Conservation (phyloP, 2,113 vertebrate species). For the Australoheros scitulus region DNA sequence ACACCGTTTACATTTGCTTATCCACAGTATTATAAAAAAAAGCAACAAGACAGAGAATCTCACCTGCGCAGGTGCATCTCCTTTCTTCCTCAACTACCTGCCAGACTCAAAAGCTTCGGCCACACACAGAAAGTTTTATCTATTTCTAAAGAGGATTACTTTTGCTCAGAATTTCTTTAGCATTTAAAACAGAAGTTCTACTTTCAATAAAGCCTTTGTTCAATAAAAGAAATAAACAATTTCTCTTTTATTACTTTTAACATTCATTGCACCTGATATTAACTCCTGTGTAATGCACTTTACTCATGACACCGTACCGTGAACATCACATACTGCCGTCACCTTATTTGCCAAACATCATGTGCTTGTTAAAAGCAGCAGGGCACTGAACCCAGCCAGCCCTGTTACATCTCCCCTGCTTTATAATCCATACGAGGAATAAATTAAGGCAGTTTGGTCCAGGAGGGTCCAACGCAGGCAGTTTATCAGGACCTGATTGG, state of each 20-base stretch:
- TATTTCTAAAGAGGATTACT: background rate
- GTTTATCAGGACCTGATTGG: conserved; percentile 3
- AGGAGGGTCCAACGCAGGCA: background rate
- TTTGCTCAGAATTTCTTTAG: background rate
- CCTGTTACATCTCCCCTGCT: background rate
- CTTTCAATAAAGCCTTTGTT: background rate
- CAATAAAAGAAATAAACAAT: background rate
- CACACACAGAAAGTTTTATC: background rate
- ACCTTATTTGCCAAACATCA: background rate
- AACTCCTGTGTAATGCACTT: background rate
- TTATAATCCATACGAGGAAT: conserved; percentile 14
- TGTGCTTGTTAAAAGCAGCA: background rate
- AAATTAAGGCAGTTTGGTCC: background rate
- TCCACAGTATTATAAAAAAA: background rate
- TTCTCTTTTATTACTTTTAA: background rate
- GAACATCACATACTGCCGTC: background rate
- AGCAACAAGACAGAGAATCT: background rate
- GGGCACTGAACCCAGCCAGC: background rate
- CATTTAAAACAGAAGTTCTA: background rate
- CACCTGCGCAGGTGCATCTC: background rate
- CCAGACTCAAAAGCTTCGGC: background rate
- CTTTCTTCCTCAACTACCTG: background rate
- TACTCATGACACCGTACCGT: background rate
- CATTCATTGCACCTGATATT: background rate
- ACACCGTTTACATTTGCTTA: background rate